phyloP scores from a whole-genome alignment of 2,888 invertebrate species.

The Tinea semifulvella region DNA sequence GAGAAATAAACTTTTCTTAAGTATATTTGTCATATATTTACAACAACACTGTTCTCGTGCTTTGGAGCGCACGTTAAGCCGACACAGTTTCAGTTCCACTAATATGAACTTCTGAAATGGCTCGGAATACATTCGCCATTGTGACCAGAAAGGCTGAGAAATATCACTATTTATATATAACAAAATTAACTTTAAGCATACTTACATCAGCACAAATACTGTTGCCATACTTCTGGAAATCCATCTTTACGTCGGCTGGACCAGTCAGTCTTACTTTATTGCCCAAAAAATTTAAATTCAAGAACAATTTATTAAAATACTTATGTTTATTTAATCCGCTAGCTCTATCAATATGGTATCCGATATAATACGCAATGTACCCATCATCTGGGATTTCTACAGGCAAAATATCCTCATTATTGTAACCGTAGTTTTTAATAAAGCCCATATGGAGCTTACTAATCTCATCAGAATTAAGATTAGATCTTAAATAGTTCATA shows the following conservation, averaged over 20 bases:
- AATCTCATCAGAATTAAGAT: conserved; percentile 42
- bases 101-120: too few relatives aligned
- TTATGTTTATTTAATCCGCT: conserved; percentile 44
- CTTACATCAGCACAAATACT: conserved; percentile 64
- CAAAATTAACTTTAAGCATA: too few relatives aligned
- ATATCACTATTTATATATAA: too few relatives aligned
- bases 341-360: conserved; percentile 72
- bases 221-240: conserved; percentile 70
- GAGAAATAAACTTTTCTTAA: neutral
- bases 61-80: too few relatives aligned
- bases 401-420: conserved; percentile 52
- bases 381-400: conserved; percentile 73
- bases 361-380: conserved; percentile 77
- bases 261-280: conserved; percentile 74
- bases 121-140: too few relatives aligned
- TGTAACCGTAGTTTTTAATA: conserved; percentile 64
- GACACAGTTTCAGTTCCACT: too few relatives aligned
- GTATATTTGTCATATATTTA: too few relatives aligned
- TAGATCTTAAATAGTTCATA: conserved; percentile 67
- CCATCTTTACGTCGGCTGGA: conserved; percentile 73
- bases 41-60: too few relatives aligned
- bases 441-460: conserved; percentile 65
- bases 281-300: conserved; percentile 75
- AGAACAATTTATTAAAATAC: conserved; percentile 68
- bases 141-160: too few relatives aligned